phyloP scores from a whole-genome alignment of 2,888 invertebrate species.

The Lycia hirtaria region DNA sequence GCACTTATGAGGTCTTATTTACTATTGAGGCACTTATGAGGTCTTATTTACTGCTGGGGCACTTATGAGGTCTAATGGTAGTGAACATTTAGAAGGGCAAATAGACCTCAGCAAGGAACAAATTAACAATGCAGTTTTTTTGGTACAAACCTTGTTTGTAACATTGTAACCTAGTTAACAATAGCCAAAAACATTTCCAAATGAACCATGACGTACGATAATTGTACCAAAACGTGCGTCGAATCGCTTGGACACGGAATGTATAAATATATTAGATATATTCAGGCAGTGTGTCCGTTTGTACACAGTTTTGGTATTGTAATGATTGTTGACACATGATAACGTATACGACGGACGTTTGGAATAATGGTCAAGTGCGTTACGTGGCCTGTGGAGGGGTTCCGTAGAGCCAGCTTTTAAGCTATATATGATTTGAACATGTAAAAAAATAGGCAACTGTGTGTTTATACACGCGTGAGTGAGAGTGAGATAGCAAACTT shows the following conservation, averaged over 20 bases:
- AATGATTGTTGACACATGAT: slow-evolving; percentile 50
- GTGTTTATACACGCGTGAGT: too few relatives aligned
- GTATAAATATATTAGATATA: slow-evolving; percentile 44
- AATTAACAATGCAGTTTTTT: neutral
- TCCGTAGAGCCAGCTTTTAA: too few relatives aligned
- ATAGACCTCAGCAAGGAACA: neutral
- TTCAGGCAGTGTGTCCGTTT: slow-evolving; percentile 35
- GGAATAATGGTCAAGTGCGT: too few relatives aligned
- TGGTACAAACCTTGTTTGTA: neutral
- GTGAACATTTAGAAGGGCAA: too few relatives aligned
- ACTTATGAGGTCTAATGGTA: too few relatives aligned
- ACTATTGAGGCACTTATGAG: too few relatives aligned
- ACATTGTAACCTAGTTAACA: slow-evolving; percentile 8
- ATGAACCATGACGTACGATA: slow-evolving; percentile 41
- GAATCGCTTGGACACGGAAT: slow-evolving; percentile 44
- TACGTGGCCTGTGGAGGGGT: too few relatives aligned
- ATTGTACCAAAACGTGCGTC: slow-evolving; percentile 46
- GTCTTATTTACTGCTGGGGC: too few relatives aligned
- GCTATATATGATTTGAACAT: too few relatives aligned
- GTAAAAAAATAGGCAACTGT: too few relatives aligned
- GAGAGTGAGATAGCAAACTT: too few relatives aligned
- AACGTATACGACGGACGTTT: slow-evolving; percentile 28
- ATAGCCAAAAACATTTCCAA: slow-evolving; percentile 27
- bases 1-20: too few relatives aligned
- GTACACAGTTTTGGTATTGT: slow-evolving; percentile 41